Conservation (phyloP, 2,797 vertebrate genomes). For the Rhinogobio ventralis region DNA sequence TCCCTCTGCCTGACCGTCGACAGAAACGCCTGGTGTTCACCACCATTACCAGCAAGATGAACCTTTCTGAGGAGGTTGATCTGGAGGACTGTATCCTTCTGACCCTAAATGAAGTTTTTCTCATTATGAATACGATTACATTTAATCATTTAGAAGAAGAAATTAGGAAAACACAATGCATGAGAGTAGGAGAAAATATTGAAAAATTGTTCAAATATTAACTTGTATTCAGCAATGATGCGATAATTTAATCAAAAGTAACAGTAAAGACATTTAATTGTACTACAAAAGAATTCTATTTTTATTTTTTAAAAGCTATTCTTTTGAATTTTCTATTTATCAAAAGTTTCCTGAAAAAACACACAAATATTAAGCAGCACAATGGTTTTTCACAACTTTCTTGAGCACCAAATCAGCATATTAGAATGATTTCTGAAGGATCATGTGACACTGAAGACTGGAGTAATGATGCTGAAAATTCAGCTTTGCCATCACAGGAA, state of each 20-base stretch:
- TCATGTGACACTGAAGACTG: background rate
- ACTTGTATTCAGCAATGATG: background rate
- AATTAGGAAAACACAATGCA: background rate
- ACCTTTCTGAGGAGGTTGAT: slow-evolving; percentile 95
- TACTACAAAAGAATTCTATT: background rate
- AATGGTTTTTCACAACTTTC: too few relatives aligned
- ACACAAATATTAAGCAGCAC: too few relatives aligned
- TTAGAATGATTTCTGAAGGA: background rate
- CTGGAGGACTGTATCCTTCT: slow-evolving; percentile 93
- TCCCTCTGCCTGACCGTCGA: slow-evolving; percentile 90
- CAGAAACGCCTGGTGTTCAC: slow-evolving; percentile 94
- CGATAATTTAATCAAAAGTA: background rate
- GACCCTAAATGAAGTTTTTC: background rate
- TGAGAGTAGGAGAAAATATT: background rate
- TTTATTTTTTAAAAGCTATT: background rate
- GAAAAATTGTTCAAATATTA: background rate
- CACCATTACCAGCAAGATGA: slow-evolving; percentile 97
- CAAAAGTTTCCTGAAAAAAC: too few relatives aligned
- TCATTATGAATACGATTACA: background rate
- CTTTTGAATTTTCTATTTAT: too few relatives aligned
- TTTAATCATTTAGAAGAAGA: background rate
- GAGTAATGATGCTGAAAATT: background rate
- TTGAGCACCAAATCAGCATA: too few relatives aligned
- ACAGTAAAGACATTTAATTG: background rate
- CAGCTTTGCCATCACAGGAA: background rate